Evolutionary conservation across 2,113 vertebrate species (phyloP).

Genomic region (Chaetorhynchus papuensis): DNA sequence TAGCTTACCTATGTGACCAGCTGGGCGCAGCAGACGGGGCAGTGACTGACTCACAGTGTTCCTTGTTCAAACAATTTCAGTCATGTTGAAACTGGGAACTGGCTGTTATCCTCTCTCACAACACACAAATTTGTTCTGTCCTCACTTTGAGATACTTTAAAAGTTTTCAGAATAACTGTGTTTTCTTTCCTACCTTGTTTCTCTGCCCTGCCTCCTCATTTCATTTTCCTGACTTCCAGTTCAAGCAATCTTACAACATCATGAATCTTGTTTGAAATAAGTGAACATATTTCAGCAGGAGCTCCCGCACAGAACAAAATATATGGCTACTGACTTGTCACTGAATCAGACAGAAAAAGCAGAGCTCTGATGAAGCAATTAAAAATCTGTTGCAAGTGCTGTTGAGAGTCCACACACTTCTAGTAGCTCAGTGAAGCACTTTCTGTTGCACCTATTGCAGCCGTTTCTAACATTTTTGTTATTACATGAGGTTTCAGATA

Average conservation of each 20-base stretch:
- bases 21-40: not conserved
- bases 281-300: not conserved
- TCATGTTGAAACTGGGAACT: not conserved
- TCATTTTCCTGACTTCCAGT: not conserved
- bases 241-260: not conserved
- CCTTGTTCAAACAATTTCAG: not conserved
- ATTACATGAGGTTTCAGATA: not conserved
- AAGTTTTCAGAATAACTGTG: not conserved
- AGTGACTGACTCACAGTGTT: not conserved
- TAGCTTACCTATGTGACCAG: not conserved
- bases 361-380: not conserved
- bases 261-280: not conserved
- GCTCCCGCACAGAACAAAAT: not conserved
- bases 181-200: not conserved
- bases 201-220: not conserved
- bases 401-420: not conserved
- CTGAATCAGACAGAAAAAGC: not conserved
- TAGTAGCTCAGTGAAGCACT: not conserved
- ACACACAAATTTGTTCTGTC: not conserved
- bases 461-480: not conserved
- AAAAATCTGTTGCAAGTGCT: not conserved
- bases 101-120: not conserved
- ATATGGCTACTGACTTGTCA: not conserved
- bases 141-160: not conserved
- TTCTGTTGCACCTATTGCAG: not conserved